Evolutionary conservation across 2,113 vertebrate genomes (phyloP).

Genomic region (Pomatostomus ruficeps): DNA sequence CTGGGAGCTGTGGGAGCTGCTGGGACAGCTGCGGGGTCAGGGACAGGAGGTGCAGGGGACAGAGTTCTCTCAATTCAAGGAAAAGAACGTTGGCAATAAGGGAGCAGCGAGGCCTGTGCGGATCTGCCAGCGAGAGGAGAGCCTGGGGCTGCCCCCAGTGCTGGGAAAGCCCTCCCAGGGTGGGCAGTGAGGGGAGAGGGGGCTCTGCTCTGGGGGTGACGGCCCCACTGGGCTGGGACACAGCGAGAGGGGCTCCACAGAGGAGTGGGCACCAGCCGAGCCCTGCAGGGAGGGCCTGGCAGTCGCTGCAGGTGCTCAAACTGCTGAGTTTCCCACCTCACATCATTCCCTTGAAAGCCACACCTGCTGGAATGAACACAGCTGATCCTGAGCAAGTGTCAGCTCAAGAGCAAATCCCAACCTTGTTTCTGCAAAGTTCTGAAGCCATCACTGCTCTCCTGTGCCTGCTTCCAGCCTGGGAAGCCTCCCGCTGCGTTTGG

Average conservation of each 20-base stretch:
- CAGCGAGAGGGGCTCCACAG: neutral
- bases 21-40: neutral
- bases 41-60: neutral
- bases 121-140: neutral
- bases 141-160: neutral
- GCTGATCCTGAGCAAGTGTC: neutral
- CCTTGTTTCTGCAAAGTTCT: neutral
- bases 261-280: neutral
- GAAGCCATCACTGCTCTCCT: neutral
- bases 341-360: neutral
- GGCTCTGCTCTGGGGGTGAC: neutral
- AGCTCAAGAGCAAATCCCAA: neutral
- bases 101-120: neutral
- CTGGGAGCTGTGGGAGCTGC: neutral
- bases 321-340: neutral
- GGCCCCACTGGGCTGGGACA: neutral
- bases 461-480: neutral
- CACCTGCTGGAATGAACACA: neutral
- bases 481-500: neutral
- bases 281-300: neutral
- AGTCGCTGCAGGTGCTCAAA: neutral
- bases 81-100: neutral
- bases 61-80: slow-evolving; percentile 55
- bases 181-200: fast-evolving
- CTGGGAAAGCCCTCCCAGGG: neutral